Conservation (phyloP, 1,140 invertebrate genomes). For the Brachionus asplanchnoidis region DNA sequence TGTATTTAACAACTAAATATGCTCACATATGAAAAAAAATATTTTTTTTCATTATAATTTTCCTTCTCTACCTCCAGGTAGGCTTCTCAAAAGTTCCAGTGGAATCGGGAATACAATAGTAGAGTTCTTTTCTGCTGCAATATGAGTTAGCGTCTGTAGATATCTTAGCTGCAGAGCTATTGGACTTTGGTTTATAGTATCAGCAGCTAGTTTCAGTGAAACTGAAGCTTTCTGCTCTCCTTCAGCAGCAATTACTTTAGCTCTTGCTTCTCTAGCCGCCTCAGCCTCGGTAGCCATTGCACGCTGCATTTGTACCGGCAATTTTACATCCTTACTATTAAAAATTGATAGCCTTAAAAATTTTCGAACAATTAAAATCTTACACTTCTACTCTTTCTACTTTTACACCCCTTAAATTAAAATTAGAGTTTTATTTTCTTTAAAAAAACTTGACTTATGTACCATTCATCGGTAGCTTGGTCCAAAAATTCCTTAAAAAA, state of each 20-base stretch:
- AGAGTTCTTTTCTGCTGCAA: constrained; percentile 94
- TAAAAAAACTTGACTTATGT: not conserved
- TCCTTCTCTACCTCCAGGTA: not conserved
- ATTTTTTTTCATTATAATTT: not conserved
- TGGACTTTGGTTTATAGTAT: constrained; percentile 57
- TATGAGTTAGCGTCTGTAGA: constrained; percentile 80
- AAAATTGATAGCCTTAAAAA: not conserved
- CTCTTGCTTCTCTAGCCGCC: constrained; percentile 50
- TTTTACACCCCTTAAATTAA: constrained; percentile 29
- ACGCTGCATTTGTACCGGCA: constrained; percentile 49
- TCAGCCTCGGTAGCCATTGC: constrained; percentile 54
- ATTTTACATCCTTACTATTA: constrained; percentile 45
- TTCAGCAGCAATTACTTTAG: constrained; percentile 47
- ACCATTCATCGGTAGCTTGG: constrained; percentile 15
- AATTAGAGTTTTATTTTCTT: not conserved
- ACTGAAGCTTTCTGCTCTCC: constrained; percentile 42
- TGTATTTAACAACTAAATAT: not conserved
- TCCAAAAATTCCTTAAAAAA: constrained; percentile 27
- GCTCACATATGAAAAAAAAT: not conserved
- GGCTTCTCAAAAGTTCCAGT: constrained; percentile 64
- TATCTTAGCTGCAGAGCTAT: constrained; percentile 74
- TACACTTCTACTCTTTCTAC: constrained; percentile 41
- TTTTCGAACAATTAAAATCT: not conserved
- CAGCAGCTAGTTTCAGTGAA: constrained; percentile 35
- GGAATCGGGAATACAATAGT: constrained; percentile 94